Percentiles rank a stretch among this genome's conserved stretches.
These are phyloP conservation scores for Pantherophis alleghaniensis DNA, from an alignment of 2,797 vertebrate genomes.

Conservation along the genomic window DNA sequence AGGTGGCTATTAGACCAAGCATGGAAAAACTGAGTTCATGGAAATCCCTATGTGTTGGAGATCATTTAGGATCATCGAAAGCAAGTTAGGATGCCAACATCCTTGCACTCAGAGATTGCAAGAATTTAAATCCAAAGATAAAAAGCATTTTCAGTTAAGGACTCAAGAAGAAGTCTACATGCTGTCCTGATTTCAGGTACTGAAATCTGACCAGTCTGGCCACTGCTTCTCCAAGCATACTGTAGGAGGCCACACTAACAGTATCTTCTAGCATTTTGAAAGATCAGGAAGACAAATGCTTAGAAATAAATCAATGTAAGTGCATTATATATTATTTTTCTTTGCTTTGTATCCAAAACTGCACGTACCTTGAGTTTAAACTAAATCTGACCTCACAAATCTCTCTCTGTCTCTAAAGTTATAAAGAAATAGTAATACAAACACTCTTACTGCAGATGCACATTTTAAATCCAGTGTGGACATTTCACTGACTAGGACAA, in stretches of 20 bases:
- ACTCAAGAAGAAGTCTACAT: not conserved
- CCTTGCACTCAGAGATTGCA: not conserved
- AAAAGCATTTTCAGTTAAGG: not conserved
- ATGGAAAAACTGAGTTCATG: not conserved
- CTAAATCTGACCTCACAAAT: not conserved
- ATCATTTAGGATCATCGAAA: not conserved
- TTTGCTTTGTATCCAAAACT: not conserved
- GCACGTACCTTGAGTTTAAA: not conserved
- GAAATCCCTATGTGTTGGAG: not conserved
- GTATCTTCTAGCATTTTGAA: not conserved
- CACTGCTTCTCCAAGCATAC: not conserved
- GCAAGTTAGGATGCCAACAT: not conserved
- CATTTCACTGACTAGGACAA: not conserved
- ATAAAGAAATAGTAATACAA: not conserved
- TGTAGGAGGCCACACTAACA: not conserved
- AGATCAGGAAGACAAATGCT: not conserved
- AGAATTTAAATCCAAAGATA: not conserved
- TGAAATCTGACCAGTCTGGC: not conserved
- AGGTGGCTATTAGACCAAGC: not conserved
- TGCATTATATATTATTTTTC: not conserved
- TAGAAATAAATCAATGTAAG: not conserved
- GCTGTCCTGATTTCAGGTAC: not conserved
- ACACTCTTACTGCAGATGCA: not conserved
- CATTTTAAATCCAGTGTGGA: not conserved
- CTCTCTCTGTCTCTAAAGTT: not conserved